Evolutionary conservation across 2,797 vertebrate genomes (phyloP).

Genomic region (Melanotaenia pygmaea): DNA sequence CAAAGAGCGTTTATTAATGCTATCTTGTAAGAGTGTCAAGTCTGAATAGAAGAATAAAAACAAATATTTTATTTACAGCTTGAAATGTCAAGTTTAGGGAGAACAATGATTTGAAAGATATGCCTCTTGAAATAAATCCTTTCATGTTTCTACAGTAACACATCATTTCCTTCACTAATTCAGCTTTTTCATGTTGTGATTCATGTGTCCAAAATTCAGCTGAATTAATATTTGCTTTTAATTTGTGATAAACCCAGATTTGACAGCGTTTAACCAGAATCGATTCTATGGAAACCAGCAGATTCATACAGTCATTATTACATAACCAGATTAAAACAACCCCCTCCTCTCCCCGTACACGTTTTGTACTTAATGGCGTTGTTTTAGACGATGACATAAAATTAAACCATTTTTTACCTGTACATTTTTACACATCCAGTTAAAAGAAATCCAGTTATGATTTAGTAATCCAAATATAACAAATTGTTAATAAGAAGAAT

Average conservation of each 20-base stretch:
- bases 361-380: slow-evolving; percentile 6
- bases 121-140: no score
- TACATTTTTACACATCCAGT: background rate
- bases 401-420: background rate
- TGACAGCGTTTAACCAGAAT: background rate
- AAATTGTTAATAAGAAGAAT: background rate
- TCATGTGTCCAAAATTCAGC: background rate
- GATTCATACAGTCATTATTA: slow-evolving; percentile 48
- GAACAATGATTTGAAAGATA: background rate
- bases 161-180: background rate
- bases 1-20: background rate
- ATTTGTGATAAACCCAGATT: background rate
- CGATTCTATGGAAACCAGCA: slow-evolving; percentile 32
- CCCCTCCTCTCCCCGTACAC: slow-evolving; percentile 4
- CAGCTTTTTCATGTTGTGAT: background rate
- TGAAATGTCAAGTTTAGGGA: accelerated
- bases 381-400: slow-evolving; percentile 10
- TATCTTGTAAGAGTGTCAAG: background rate
- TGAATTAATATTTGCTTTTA: background rate
- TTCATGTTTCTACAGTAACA: no score
- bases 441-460: background rate
- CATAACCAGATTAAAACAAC: slow-evolving; percentile 63
- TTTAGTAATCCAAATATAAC: no score
- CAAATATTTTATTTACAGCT: background rate
- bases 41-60: background rate